These are phyloP conservation scores for Laothoe populi DNA, from an alignment of 2,888 invertebrate genomes.

Conservation along the genomic window DNA sequence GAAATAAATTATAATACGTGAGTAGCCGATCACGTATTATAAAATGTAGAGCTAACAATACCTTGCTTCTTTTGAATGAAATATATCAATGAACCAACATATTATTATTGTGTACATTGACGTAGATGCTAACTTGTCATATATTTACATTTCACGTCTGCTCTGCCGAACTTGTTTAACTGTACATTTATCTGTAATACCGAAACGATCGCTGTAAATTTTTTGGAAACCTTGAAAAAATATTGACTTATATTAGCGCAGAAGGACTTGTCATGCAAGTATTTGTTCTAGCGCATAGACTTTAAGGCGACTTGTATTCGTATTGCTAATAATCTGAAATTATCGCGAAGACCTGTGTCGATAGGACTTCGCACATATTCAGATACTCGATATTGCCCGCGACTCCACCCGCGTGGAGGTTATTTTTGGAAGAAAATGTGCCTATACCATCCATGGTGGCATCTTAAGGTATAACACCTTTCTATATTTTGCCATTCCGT, in stretches of 20 bases:
- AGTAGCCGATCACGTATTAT: too few relatives aligned
- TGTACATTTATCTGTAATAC: neutral
- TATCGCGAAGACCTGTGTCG: neutral
- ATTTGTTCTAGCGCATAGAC: neutral
- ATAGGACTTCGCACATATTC: neutral
- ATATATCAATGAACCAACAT: slow-evolving; percentile 17
- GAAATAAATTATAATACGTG: too few relatives aligned
- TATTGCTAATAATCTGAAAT: neutral
- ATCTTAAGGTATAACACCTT: too few relatives aligned
- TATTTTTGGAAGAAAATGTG: too few relatives aligned
- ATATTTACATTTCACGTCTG: slow-evolving; percentile 9
- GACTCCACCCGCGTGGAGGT: too few relatives aligned
- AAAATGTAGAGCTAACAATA: neutral
- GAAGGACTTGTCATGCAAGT: neutral
- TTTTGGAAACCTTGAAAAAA: neutral
- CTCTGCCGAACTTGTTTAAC: neutral
- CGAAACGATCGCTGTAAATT: neutral
- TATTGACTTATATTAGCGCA: neutral
- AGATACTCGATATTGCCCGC: too few relatives aligned
- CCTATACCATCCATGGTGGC: too few relatives aligned
- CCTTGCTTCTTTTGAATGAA: slow-evolving; percentile 4
- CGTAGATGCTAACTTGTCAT: neutral
- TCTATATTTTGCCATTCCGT: too few relatives aligned
- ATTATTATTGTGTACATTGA: slow-evolving; percentile 12
- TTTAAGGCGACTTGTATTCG: neutral